Conservation (phyloP, 2,113 vertebrate species). For the Lonchura striata region DNA sequence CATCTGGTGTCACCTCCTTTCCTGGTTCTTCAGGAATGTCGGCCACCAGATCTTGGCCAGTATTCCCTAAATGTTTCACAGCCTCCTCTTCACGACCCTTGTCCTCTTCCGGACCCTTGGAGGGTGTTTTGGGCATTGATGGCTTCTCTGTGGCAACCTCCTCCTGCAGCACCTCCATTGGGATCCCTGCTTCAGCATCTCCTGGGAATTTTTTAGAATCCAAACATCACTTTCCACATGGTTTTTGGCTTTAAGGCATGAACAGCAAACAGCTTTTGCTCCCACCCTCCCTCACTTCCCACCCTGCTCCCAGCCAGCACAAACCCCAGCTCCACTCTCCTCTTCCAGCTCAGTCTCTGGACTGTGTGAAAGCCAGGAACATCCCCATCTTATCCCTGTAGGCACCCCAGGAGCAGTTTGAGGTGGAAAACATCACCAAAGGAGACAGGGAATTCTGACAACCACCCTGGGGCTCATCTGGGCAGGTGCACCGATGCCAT, state of each 20-base stretch:
- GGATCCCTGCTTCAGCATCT: background rate
- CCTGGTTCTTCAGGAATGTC: rapidly evolving
- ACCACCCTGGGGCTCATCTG: rapidly evolving
- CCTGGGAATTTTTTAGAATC: background rate
- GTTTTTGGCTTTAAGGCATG: background rate
- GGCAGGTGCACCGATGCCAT: rapidly evolving
- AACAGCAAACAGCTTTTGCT: background rate
- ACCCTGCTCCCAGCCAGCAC: background rate
- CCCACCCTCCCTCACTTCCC: background rate
- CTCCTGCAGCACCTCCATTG: rapidly evolving
- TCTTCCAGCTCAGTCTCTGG: background rate
- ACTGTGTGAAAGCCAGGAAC: background rate
- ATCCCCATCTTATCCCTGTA: background rate
- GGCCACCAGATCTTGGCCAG: rapidly evolving
- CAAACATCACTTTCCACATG: background rate
- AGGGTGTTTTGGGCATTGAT: rapidly evolving
- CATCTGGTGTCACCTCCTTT: background rate
- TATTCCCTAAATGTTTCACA: rapidly evolving
- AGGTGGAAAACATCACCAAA: background rate
- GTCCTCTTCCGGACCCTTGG: rapidly evolving
- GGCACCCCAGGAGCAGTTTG: background rate
- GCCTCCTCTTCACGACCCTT: background rate
- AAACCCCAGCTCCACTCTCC: background rate
- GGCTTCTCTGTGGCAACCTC: rapidly evolving
- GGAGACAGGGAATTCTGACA: background rate